A percentile compares a stretch with the other conserved stretches of the same genome.
Evolutionary conservation across 2,113 vertebrate genomes (phyloP).

Genomic region (Lepus timidus): DNA sequence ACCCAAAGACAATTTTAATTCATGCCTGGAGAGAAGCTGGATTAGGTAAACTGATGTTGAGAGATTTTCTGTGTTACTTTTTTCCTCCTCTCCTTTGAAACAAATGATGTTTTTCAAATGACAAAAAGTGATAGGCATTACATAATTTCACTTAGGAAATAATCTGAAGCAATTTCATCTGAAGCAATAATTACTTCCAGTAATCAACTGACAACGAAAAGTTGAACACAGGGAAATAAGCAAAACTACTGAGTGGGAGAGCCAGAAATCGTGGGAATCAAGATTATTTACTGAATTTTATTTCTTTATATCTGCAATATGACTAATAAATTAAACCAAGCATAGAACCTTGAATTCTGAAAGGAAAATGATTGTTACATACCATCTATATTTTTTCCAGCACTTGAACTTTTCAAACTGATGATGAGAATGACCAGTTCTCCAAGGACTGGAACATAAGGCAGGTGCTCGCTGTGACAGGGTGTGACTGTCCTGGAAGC

Average conservation of each 20-base stretch:
- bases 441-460: not conserved
- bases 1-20: not conserved
- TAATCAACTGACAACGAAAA: constrained; percentile 46
- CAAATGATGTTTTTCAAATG: not conserved
- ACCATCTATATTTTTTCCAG: not conserved
- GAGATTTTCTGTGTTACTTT: not conserved
- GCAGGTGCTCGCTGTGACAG: not conserved
- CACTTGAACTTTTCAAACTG: constrained; percentile 41
- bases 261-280: not conserved
- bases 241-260: constrained; percentile 48
- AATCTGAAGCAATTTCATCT: constrained; percentile 67
- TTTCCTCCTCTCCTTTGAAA: constrained; percentile 49
- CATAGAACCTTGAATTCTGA: not conserved
- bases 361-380: not conserved
- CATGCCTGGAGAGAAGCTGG: not conserved
- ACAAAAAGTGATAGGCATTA: constrained; percentile 38
- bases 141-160: constrained; percentile 64
- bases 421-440: not conserved
- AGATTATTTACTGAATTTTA: constrained; percentile 33
- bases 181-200: constrained; percentile 56
- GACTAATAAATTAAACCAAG: constrained; percentile 43
- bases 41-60: not conserved
- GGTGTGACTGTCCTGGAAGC: not conserved
- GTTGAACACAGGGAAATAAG: constrained; percentile 62
- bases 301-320: constrained; percentile 35